Base-by-base conservation (phyloP, 2,888 invertebrate species). In the Caenorhabditis sp. region DNA sequence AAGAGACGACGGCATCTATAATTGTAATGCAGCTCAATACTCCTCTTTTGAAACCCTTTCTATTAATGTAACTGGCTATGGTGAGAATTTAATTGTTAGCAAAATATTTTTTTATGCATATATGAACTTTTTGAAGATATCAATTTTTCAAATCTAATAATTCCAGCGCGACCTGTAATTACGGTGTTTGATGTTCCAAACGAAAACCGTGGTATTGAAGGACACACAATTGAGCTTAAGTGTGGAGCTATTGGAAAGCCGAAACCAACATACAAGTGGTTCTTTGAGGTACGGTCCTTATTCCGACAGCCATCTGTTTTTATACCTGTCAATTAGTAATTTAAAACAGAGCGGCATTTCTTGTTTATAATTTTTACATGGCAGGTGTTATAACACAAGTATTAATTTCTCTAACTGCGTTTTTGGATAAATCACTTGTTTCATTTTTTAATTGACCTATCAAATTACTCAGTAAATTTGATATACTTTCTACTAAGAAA, bases 191-290 rank as follows among this genome's bases (percentile, higher is more conserved):
- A 89, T 40, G 76, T 74, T 28, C 89, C 89, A 26, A 64, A 28
- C 22, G 80, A 68, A 37, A 85, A 84, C 61, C 79, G 80, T 22
- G 88, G 87, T 15, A 80, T 82, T 51, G 89, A 89, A 72, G 88
- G 88, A 55, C 85, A 85, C 11, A 77, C 84, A 24, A 83, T 85
- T 22, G 83, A 85, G 69, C 82, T 89, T 70, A 85, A 87, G 78
- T 89, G 89, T 60, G 85, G 84, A 44, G 89, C 89, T 9, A 79
- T 82, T 51, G 89, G 88, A 61, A 88, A 87, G 64, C 89, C 89
- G 58, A 84, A 80, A 61, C 89, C 89, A 13, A 67, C 82, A 35
- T 89, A 88, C 84, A 85, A 85, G 81, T 89, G 89, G 89, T 85
- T 84, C 79, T 80, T 82, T 80, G 84, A 85, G 82, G 85, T 85